These are phyloP conservation scores for Idaea biselata DNA, from an alignment of 2,888 invertebrate species.

Conservation along the genomic window DNA sequence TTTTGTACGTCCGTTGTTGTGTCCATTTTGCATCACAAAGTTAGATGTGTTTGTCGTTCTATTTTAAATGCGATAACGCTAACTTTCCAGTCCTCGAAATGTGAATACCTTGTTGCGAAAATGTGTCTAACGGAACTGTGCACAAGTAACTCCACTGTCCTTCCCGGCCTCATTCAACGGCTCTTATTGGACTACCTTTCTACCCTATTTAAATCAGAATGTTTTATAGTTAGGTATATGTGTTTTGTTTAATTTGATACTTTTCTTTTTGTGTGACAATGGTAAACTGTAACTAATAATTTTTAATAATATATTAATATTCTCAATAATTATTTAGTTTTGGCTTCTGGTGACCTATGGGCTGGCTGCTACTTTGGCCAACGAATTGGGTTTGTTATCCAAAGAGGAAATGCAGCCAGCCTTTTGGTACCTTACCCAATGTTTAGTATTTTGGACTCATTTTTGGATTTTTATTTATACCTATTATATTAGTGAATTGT, in stretches of 20 bases:
- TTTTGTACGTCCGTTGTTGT: slow-evolving; percentile 48
- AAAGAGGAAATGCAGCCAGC: no score
- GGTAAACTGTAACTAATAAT: not conserved
- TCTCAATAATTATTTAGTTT: no score
- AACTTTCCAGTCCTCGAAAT: slow-evolving; percentile 79
- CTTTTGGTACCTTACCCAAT: no score
- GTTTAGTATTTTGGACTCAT: no score
- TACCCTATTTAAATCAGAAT: not conserved
- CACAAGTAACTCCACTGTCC: slow-evolving; percentile 74
- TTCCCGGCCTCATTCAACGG: slow-evolving; percentile 42
- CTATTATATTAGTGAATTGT: no score
- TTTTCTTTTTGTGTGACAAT: not conserved
- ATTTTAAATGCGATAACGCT: slow-evolving; percentile 79
- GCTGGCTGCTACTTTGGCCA: no score
- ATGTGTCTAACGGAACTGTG: slow-evolving; percentile 80
- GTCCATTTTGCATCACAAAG: slow-evolving; percentile 78
- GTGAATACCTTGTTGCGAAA: slow-evolving; percentile 80
- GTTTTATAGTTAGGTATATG: not conserved
- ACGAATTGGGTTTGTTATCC: no score
- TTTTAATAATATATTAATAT: not conserved
- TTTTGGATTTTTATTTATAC: no score
- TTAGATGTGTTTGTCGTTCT: slow-evolving; percentile 77
- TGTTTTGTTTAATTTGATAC: not conserved
- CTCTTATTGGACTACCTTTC: not conserved
- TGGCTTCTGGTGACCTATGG: no score